These are phyloP conservation scores for Helicorthomorpha holstii DNA, from an alignment of 1,140 invertebrate species.

Conservation along the genomic window DNA sequence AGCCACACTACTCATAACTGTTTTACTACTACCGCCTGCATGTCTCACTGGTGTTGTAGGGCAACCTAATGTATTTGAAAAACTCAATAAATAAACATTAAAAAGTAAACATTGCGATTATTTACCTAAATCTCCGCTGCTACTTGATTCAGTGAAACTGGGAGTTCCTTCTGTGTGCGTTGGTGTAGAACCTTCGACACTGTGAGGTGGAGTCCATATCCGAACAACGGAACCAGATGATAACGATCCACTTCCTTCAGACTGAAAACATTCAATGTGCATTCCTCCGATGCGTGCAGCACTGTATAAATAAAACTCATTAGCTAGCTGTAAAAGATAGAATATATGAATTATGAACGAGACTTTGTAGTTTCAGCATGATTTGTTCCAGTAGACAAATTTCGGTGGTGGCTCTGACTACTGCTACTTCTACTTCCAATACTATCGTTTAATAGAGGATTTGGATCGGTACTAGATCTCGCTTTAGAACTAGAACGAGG, in stretches of 20 bases:
- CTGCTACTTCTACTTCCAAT: too few relatives aligned
- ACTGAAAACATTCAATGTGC: too few relatives aligned
- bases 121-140: constrained; percentile 72
- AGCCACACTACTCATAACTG: constrained; percentile 13
- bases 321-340: too few relatives aligned
- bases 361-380: too few relatives aligned
- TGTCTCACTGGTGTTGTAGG: constrained; percentile 22
- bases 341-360: too few relatives aligned
- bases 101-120: constrained; percentile 3
- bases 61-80: constrained; percentile 17
- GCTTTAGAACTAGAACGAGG: not conserved
- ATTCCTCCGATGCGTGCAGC: too few relatives aligned
- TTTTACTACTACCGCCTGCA: not conserved
- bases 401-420: too few relatives aligned
- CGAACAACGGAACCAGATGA: constrained; percentile 33
- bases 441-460: too few relatives aligned
- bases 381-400: too few relatives aligned
- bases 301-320: too few relatives aligned
- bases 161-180: constrained; percentile 96
- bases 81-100: constrained; percentile 5
- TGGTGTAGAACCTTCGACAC: constrained; percentile 74
- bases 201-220: constrained; percentile 69
- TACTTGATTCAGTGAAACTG: constrained; percentile 88
- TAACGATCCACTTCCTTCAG: constrained; percentile 13
- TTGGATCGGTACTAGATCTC: not conserved